These are phyloP conservation scores for Coptodon bakossiorum DNA, from an alignment of 2,113 vertebrate species.

Conservation along the genomic window DNA sequence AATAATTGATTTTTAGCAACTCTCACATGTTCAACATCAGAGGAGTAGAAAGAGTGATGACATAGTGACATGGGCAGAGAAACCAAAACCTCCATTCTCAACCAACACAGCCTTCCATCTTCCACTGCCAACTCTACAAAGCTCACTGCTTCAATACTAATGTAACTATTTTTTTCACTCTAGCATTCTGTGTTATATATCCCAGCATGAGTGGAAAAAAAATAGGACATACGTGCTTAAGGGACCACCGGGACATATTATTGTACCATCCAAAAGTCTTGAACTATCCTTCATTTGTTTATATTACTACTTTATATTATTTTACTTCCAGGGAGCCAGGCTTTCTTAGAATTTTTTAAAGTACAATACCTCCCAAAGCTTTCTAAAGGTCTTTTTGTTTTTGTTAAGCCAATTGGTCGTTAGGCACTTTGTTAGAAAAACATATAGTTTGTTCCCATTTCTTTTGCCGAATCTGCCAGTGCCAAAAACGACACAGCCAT, in stretches of 20 bases:
- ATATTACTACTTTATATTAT: background rate
- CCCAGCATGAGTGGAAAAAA: background rate
- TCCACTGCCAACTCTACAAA: background rate
- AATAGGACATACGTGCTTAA: background rate
- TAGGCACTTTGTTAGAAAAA: too few species aligned
- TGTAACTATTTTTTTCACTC: background rate
- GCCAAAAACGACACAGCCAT: too few species aligned
- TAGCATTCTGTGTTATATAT: background rate
- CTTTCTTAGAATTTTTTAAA: background rate
- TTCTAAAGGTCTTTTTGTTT: too few species aligned
- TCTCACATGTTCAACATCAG: background rate
- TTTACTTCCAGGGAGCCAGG: background rate
- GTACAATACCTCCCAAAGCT: background rate
- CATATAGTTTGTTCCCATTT: too few species aligned
- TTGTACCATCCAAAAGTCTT: background rate
- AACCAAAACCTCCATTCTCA: background rate
- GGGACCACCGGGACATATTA: background rate
- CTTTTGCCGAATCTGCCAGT: too few species aligned
- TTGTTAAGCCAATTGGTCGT: too few species aligned
- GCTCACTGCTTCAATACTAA: background rate
- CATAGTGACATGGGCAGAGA: background rate
- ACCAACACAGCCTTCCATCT: background rate
- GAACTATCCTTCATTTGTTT: background rate
- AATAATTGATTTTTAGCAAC: slow-evolving; percentile 34
- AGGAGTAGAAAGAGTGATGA: background rate